Conservation (phyloP, 2,113 vertebrate genomes). For the Sylvilagus bachmani region DNA sequence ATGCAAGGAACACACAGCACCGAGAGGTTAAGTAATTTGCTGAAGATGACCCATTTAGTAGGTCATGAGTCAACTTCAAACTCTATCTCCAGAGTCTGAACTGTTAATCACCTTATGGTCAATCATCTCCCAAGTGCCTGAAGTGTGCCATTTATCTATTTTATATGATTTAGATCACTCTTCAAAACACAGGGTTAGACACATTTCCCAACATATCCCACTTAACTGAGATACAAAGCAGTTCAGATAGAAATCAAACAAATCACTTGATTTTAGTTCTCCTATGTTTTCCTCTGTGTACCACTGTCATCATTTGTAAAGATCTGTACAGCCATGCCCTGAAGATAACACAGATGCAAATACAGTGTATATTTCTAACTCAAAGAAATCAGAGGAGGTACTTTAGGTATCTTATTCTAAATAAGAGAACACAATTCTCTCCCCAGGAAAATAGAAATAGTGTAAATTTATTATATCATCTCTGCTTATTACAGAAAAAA, state of each 20-base stretch:
- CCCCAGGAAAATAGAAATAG: neutral
- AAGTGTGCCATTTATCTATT: constrained; percentile 15
- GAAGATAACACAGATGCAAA: constrained; percentile 39
- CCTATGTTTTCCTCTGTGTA: neutral
- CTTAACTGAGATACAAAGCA: constrained; percentile 10
- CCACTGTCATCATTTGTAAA: no score
- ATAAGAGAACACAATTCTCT: constrained; percentile 5
- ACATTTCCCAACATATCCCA: neutral
- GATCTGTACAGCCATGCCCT: neutral
- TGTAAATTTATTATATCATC: neutral
- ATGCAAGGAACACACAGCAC: neutral
- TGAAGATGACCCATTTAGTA: constrained; percentile 1
- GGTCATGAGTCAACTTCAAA: constrained; percentile 13
- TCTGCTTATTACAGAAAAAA: neutral
- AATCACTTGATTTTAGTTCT: constrained; percentile 4
- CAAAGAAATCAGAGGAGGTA: neutral
- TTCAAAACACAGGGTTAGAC: neutral
- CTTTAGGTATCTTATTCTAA: neutral
- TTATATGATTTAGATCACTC: constrained; percentile 30
- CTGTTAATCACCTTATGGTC: neutral
- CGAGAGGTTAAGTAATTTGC: neutral
- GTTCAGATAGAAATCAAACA: constrained; percentile 31
- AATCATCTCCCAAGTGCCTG: neutral
- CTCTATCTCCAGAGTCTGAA: neutral
- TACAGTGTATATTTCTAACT: neutral